Base-by-base conservation (phyloP, 2,797 vertebrate genomes). In the Aldrovandia affinis region DNA sequence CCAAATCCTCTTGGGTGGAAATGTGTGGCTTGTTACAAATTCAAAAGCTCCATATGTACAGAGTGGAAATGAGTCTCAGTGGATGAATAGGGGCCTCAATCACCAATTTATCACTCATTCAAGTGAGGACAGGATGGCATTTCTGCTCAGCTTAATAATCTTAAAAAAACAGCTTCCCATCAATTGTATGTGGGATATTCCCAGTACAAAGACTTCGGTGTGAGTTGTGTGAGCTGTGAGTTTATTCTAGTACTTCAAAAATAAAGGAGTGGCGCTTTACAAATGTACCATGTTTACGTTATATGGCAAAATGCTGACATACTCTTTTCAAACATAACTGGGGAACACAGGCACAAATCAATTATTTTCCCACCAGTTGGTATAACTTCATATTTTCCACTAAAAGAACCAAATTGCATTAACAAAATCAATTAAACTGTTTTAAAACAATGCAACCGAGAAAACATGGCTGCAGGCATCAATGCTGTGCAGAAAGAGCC, bases 201-300 rank as follows among this genome's bases (percentile, higher is more conserved):
- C 73, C 73, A n/a, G 73, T 8, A 22, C 50, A 59, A 22, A 42
- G 2, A 39, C 55, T 22, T 81, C 20, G 28, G n/a, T 18, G 1
- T 81, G 1, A 22, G 39, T 25, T 61, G 54, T 14, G 33, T 44
- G 8, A 59, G 54, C 54, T n/a, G 8, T 36, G 20, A 61, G 55
- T 63, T 81, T 81, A 81, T 61, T 81, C 33, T 59, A 59, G 55
- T 54, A 59, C 54, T 61, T 81, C 54, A 59, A 61, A 42, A 59
- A 42, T 59, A 28, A 18, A 79, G 77, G 77, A 79, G 77, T 54
- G n/a, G n/a, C 25, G 18, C 54, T 59, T 59, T 61, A n/a, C 55
- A 42, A 59, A 63, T 22, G 54, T n/a, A 22, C 30, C 54, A 25
- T 81, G 80, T 81, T 81, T 81, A 61, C 12, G 22, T 0, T 25